Conservation (phyloP, 2,797 vertebrate genomes). For the Okamejei kenojei region DNA sequence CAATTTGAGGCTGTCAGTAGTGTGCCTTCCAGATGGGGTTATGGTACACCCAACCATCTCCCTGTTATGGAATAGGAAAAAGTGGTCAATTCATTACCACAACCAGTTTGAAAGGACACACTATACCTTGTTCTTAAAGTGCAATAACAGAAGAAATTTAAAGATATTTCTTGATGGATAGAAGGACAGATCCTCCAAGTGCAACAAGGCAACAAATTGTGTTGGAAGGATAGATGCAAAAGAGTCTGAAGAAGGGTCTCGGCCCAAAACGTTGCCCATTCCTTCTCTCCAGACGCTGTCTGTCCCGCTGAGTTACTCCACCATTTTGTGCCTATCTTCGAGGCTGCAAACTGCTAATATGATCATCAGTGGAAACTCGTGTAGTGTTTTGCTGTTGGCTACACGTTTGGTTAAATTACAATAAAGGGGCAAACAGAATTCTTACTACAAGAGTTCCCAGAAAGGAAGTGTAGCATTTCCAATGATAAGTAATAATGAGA, state of each 20-base stretch:
- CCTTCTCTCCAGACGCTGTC: too few species aligned
- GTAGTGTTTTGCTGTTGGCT: neutral
- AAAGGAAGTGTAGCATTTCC: neutral
- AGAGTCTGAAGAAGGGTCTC: too few species aligned
- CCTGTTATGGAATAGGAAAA: conserved; percentile 54
- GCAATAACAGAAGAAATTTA: neutral
- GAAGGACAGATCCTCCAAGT: neutral
- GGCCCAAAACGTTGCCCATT: too few species aligned
- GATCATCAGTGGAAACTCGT: neutral
- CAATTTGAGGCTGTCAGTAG: conserved; percentile 50
- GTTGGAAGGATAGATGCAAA: too few species aligned
- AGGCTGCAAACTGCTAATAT: neutral
- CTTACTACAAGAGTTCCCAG: neutral
- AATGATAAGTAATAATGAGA: neutral
- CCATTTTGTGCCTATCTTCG: too few species aligned
- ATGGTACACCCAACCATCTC: conserved; percentile 79
- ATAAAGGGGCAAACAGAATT: neutral
- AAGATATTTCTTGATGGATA: too few species aligned
- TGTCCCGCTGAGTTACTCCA: too few species aligned
- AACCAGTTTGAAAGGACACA: neutral
- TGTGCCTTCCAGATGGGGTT: conserved; percentile 79
- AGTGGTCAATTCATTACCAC: neutral
- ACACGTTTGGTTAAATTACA: neutral
- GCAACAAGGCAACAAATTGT: neutral
- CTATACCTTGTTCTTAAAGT: neutral